Base-by-base conservation (phyloP, 1,140 invertebrate species). In the Drosophila pseudoobscura region DNA sequence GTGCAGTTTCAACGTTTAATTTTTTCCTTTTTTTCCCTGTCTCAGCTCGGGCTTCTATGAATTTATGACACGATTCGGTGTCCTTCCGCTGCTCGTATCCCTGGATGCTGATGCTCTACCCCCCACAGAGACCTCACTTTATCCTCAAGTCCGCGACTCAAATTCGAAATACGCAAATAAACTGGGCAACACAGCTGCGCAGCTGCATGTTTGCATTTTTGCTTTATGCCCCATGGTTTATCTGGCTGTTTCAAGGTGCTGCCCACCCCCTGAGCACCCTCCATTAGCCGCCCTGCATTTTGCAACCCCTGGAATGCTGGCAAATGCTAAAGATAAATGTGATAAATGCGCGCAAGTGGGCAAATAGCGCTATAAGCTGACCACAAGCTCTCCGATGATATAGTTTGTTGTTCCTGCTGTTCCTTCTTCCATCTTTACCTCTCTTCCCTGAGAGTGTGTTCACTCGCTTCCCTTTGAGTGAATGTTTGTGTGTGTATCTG, bases 301-400 rank as follows among this genome's bases (percentile, higher is more conserved):
- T 11, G 11, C 11, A 11, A 1, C 35, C 35, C 35, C 35, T 13
- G 11, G 35, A 39, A 39, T 39, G 11, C 35, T 39, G 35, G 35
- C 35, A 39, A 75, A 66, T 61, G 61, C 78, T 43, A 58, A 54
- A 85, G 80, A 85, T 85, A 87, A 82, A 85, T 85, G 80, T 85
- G 80, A 85, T 85, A 85, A 78, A 85, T 87, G 80, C 70, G 74
- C 74, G 60, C 74, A 75, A 82, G 68, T 66, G 78, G 56, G 70
- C 78, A 82, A 87, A 82, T 75, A 87, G 82, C 61, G 78, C 66
- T 87, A 87, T 87, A 85, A 85, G 80, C 80, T 78, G 83, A 82
- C 82, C 80, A 45, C 80, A 85, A 85, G 74, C 69, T 68, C 43
- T 70, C 54, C 51, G 31, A 61, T 77, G 73, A 59, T 72, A 45